Evolutionary conservation across 2,888 invertebrate species (phyloP).

Genomic region (Polia nebulosa): DNA sequence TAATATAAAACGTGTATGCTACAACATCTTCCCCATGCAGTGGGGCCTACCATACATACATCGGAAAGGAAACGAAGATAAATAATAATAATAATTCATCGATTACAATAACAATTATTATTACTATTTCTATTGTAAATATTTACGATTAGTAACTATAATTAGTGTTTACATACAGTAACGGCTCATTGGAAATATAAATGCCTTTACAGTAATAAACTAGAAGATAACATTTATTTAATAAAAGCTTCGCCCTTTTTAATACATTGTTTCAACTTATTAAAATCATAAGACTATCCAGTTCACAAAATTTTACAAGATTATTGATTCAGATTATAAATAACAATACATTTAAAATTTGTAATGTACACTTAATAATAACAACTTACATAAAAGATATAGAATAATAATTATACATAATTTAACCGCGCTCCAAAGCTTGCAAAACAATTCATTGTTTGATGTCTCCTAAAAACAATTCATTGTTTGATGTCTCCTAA

Average conservation of each 20-base stretch:
- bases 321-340: slow-evolving; percentile 26
- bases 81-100: slow-evolving; percentile 60
- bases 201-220: slow-evolving; percentile 56
- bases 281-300: slow-evolving; percentile 53
- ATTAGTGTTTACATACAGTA: slow-evolving; percentile 75
- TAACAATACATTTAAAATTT: slow-evolving; percentile 46
- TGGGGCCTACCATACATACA: slow-evolving; percentile 69
- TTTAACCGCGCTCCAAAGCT: slow-evolving; percentile 13
- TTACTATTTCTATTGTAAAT: slow-evolving; percentile 75
- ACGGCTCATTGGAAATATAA: slow-evolving; percentile 65
- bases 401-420: slow-evolving; percentile 32
- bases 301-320: slow-evolving; percentile 44
- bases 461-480: slow-evolving; percentile 25
- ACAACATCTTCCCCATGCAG: slow-evolving; percentile 72
- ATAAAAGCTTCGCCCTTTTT: slow-evolving; percentile 58
- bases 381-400: slow-evolving; percentile 46
- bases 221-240: slow-evolving; percentile 45
- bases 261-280: slow-evolving; percentile 5
- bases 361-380: slow-evolving; percentile 46
- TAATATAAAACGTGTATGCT: slow-evolving; percentile 88
- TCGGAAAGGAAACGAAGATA: slow-evolving; percentile 69
- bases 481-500: slow-evolving; percentile 21
- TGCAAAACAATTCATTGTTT: slow-evolving; percentile 33
- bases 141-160: slow-evolving; percentile 75
- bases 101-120: slow-evolving; percentile 53